Evolutionary conservation across 64 coral and sea anemone genomes (phyloP), one percentile per base, ranked within the genome.

Genomic region (Montipora cactus): DNA sequence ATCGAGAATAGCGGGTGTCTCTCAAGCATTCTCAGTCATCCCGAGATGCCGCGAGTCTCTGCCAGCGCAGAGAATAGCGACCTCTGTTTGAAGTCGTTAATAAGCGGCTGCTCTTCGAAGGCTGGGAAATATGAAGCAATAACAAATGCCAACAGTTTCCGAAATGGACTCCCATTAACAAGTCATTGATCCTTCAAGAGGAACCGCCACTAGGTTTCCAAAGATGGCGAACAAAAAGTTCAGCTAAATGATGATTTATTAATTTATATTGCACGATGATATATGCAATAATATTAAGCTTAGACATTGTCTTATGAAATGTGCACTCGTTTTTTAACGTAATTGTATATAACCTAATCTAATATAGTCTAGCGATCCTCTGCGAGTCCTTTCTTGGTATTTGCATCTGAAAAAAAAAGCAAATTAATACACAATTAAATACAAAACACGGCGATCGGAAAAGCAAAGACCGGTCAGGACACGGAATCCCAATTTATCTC

Each of bases 221-320:
- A 78, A 78, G 77, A 79, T 14, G 1, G 9, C 11, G 2, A 52
- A 18, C 68, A 50, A 7, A 50, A 19, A 20, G 37, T 82, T 16
- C 57, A 44, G 22, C 21, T 61, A 55, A 62, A 62, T 66, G 18
- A 46, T 64, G 28, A 44, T 82, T 82, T 82, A 82, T 82, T 66
- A 11, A 19, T 16, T 82, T 15, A 64, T 64, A 7, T 13, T 28
- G 55, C 80, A 67, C 28, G 16, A 45, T 66, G 28, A 64, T 45
- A 64, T 44, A 82, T 82, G 80, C 23, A 82, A 28, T 64, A 58
- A 10, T 2, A 25, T 44, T 78, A 64, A 11, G 50, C 9, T 20
- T 59, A 81, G 52, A 81, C 79, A 61, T 21, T 53, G 52, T 12
- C 50, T 59, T 28, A 61, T 44, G 28, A 81, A 81, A 76, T 47